These are phyloP conservation scores for Polyommatus icarus DNA, from an alignment of 2,888 invertebrate genomes.

Conservation along the genomic window DNA sequence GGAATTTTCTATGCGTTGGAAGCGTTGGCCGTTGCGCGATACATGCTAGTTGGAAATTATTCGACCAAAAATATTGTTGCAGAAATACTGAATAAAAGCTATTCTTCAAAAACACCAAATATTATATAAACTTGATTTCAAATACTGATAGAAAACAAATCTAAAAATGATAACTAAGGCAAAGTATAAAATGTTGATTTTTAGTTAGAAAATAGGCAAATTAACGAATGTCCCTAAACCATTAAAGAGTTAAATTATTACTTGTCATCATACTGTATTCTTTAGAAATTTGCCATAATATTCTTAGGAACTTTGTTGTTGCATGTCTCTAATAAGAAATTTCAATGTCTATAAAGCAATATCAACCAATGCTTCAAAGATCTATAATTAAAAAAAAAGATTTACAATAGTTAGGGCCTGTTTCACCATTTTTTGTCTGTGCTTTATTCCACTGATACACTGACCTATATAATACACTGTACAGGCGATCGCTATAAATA, in stretches of 20 bases:
- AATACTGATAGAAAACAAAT: neutral
- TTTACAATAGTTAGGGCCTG: neutral
- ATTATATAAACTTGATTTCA: neutral
- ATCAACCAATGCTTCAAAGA: neutral
- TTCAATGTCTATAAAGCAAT: neutral
- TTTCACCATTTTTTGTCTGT: neutral
- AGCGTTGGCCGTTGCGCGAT: neutral
- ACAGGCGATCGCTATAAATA: no score
- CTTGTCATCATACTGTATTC: neutral
- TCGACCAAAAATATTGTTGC: neutral
- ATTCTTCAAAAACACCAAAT: neutral
- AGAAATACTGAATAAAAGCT: neutral
- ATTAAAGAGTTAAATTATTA: no score
- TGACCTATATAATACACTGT: no score
- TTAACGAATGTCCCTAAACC: no score
- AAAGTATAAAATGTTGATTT: neutral
- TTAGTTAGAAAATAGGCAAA: neutral
- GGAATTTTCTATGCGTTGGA: neutral
- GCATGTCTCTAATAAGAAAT: neutral
- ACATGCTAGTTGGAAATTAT: neutral
- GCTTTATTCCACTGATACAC: neutral
- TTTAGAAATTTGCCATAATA: conserved; percentile 5
- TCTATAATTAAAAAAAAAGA: neutral
- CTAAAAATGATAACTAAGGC: neutral
- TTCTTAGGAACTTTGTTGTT: conserved; percentile 12